Base-by-base conservation (phyloP, 2,888 invertebrate species). In the Chymomyza fuscimana region DNA sequence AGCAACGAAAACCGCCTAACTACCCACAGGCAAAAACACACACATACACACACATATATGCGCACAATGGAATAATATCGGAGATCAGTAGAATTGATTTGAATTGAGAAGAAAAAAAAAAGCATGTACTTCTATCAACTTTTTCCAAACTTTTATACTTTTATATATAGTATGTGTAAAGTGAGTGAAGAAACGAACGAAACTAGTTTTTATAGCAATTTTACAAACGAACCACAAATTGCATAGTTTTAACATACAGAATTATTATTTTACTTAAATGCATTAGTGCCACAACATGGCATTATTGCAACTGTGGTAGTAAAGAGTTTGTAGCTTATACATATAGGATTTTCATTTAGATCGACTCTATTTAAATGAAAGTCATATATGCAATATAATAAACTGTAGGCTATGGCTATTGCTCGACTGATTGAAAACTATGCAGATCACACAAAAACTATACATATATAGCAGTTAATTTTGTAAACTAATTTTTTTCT, bases 381-480 rank as follows among this genome's bases (percentile, higher is more conserved):
- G 32, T 56, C 5, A 0, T 2, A 76, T 69, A 74, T 70, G 79
- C 76, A 72, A 78, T 76, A 74, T 75, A 80, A 75, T 69, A 65
- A 66, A 71, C 50, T 72, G 58, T 81, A 77, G 82, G 77, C 72
- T 72, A 74, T 79, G 75, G 80, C 90, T 90, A 90, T 84, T 90
- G 91, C 91, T 91, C 91, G 91, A 91, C 89, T 89, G 90, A 89
- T 89, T 91, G 91, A 91, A 91, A 89, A 77, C 72, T 78, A 52
- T 63, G 61, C 67, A 65, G 59, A 70, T 58, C n/a, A 63, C 36
- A 56, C 12, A 15, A 52, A 61, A 72, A 46, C 67, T 75, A 68
- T 69, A 72, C 74, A 63, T 70, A 67, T 63, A 76, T 81, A 78
- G 75, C 56, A 74, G 69, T 73, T 78, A 79, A 78, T 77, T 78